Percentiles rank a stretch among this genome's conserved stretches.
These are phyloP conservation scores for Hirtodrosophila alboralis DNA, from an alignment of 2,888 invertebrate species.

Conservation along the genomic window DNA sequence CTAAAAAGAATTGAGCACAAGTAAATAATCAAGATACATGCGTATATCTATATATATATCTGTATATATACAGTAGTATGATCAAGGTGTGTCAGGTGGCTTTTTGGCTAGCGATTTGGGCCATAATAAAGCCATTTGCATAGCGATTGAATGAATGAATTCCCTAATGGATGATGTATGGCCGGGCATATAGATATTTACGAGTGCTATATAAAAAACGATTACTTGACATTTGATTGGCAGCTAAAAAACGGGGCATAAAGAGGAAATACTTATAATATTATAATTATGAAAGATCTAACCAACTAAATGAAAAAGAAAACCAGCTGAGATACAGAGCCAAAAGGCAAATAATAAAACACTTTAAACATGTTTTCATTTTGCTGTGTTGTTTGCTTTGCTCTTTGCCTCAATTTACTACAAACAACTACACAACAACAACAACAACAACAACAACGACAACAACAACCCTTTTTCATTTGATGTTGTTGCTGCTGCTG, in stretches of 20 bases:
- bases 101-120: conserved; percentile 25
- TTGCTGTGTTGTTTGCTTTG: conserved; percentile 58
- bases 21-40: conserved; percentile 55
- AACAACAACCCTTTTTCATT: conserved; percentile 57
- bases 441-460: conserved; percentile 25
- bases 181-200: conserved; percentile 11
- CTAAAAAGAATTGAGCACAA: conserved; percentile 50
- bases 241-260: conserved; percentile 22
- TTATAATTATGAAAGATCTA: conserved; percentile 15
- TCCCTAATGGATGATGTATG: conserved; percentile 36
- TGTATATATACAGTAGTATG: conserved; percentile 13
- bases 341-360: conserved; percentile 54
- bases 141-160: conserved; percentile 35
- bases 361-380: conserved; percentile 69
- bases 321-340: conserved; percentile 13
- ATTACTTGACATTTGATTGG: conserved; percentile 53
- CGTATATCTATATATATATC: conserved; percentile 13
- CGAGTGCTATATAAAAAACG: conserved; percentile 37
- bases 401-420: conserved; percentile 59
- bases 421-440: conserved; percentile 61
- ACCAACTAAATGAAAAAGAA: conserved; percentile 20
- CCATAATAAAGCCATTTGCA: conserved; percentile 64
- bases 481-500: conserved; percentile 43
- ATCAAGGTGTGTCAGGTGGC: conserved; percentile 67
- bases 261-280: conserved; percentile 2